phyloP scores from a whole-genome alignment of 2,797 vertebrate species.

The Bothrops alternatus region DNA sequence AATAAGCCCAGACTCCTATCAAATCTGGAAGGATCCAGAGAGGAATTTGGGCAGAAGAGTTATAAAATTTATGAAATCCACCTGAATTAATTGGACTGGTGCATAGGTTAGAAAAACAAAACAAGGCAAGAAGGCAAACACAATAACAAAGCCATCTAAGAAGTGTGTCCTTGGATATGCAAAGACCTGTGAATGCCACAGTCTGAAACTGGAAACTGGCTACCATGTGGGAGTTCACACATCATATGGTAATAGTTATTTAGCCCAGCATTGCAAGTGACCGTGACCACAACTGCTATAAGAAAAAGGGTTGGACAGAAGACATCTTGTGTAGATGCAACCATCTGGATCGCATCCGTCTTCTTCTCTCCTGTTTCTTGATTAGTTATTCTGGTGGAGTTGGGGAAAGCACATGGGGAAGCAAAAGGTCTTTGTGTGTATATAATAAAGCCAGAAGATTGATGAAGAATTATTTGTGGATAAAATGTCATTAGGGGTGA shows the following conservation, averaged over 20 bases:
- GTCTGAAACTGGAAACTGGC: background rate
- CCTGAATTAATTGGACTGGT: background rate
- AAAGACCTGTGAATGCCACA: background rate
- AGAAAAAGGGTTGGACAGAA: background rate
- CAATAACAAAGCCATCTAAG: background rate
- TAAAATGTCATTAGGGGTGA: background rate
- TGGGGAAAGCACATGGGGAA: background rate
- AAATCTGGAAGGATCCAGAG: background rate
- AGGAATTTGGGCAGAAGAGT: background rate
- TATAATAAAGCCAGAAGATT: background rate
- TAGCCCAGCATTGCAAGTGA: background rate
- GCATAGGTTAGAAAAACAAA: background rate
- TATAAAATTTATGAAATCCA: background rate
- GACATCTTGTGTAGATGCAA: background rate
- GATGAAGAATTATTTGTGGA: background rate
- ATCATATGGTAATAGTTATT: background rate
- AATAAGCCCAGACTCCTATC: background rate
- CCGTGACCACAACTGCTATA: background rate
- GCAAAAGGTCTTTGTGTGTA: background rate
- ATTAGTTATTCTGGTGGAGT: background rate
- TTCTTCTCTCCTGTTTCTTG: background rate
- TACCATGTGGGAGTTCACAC: background rate
- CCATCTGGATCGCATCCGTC: background rate
- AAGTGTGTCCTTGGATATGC: background rate
- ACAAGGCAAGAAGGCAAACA: background rate